phyloP scores from a whole-genome alignment of 2,113 vertebrate species.

The Falco punctatus region DNA sequence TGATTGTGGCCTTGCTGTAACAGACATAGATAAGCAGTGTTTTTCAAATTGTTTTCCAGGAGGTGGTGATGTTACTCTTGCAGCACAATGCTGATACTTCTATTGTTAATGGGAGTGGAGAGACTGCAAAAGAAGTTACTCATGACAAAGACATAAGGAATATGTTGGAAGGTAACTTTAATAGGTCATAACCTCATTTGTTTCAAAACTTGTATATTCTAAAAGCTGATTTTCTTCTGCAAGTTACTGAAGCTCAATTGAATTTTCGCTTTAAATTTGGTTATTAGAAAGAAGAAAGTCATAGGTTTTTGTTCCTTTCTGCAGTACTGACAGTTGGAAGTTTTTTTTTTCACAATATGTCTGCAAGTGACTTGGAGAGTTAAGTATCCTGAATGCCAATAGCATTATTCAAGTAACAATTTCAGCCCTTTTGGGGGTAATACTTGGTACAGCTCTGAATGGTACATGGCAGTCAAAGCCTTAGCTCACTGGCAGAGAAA shows the following conservation, averaged over 20 bases:
- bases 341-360: background rate
- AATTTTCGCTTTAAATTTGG: background rate
- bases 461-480: background rate
- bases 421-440: background rate
- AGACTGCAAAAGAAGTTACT: slow-evolving; percentile 88
- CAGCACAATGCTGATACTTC: slow-evolving; percentile 83
- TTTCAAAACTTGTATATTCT: background rate
- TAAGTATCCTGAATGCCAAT: background rate
- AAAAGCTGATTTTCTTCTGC: background rate
- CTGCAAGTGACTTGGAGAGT: background rate
- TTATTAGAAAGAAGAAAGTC: background rate
- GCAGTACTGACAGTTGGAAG: background rate
- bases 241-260: background rate
- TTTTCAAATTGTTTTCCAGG: slow-evolving; percentile 75
- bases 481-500: background rate
- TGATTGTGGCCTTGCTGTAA: background rate
- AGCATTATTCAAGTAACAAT: background rate
- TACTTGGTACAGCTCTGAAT: background rate
- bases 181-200: background rate
- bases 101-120: slow-evolving; percentile 88
- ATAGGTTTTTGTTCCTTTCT: background rate
- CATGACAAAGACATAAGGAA: slow-evolving; percentile 90
- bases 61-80: slow-evolving; percentile 89
- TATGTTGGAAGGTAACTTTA: slow-evolving; percentile 90
- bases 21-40: background rate